phyloP scores from a whole-genome alignment of 2,113 vertebrate genomes.

The Vanacampus margaritifer region DNA sequence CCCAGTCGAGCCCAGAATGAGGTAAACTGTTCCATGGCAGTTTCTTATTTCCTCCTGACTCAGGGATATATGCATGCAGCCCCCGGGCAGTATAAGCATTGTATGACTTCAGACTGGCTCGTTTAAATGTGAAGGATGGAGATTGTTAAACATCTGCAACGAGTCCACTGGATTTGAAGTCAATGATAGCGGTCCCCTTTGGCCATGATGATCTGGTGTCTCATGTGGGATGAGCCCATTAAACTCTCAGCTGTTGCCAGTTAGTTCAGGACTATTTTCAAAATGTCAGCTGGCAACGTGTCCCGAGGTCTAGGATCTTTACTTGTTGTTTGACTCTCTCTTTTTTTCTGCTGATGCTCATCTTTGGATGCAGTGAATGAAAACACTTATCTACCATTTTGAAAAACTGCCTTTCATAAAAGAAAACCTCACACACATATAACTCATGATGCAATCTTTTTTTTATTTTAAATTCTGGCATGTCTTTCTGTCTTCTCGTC shows the following conservation, averaged over 20 bases:
- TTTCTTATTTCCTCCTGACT: constrained; percentile 55
- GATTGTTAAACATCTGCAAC: constrained; percentile 32
- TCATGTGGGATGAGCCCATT: constrained; percentile 33
- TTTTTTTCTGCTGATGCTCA: background rate
- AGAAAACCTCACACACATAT: background rate
- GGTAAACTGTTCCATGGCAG: constrained; percentile 67
- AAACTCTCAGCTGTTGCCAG: constrained; percentile 49
- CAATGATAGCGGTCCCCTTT: constrained; percentile 12
- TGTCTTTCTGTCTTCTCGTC: background rate
- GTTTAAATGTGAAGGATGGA: background rate
- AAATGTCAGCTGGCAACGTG: constrained; percentile 50
- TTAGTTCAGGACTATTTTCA: constrained; percentile 45
- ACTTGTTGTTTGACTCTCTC: background rate
- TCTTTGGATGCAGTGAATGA: background rate
- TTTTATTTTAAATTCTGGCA: background rate
- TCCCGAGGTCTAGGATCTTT: constrained; percentile 37
- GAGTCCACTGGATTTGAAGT: constrained; percentile 19
- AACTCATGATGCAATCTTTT: constrained; percentile 1
- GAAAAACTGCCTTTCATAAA: background rate
- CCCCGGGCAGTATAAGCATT: constrained; percentile 22
- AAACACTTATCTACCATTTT: background rate
- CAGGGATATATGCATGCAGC: constrained; percentile 47
- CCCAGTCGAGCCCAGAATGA: constrained; percentile 46
- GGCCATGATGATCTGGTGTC: constrained; percentile 7
- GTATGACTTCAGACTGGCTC: constrained; percentile 2